phyloP scores from a whole-genome alignment of 2,113 vertebrate species.

The Clarias magur region DNA sequence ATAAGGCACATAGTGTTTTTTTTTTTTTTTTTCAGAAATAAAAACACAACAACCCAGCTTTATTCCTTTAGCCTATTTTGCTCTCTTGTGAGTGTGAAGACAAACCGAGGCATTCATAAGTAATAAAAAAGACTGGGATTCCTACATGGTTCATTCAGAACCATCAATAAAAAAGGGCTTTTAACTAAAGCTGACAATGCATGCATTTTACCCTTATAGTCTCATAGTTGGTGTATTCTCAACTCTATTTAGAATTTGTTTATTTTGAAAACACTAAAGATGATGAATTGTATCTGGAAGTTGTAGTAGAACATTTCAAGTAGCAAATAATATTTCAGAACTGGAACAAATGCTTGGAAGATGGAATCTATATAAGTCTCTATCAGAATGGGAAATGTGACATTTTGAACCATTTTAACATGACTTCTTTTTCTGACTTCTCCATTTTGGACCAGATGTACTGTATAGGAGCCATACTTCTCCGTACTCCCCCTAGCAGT shows the following conservation, averaged over 20 bases:
- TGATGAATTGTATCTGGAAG: background rate
- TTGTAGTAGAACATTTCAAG: background rate
- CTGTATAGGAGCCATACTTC: background rate
- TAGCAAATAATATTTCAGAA: background rate
- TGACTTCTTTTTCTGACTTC: background rate
- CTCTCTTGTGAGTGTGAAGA: background rate
- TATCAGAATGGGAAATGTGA: background rate
- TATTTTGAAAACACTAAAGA: background rate
- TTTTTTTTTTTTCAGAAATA: background rate
- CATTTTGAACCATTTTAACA: background rate
- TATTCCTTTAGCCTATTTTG: constrained; percentile 1
- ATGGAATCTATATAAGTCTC: background rate
- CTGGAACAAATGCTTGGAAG: background rate
- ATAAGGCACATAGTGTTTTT: background rate
- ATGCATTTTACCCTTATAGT: background rate
- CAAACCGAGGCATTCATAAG: background rate
- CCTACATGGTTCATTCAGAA: background rate
- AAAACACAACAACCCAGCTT: background rate
- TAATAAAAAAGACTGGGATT: background rate
- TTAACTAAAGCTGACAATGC: background rate
- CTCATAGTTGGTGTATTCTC: background rate
- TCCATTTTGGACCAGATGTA: background rate
- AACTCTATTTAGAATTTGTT: background rate
- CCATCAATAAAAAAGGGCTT: background rate
- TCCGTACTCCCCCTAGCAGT: too few species aligned